Base-by-base conservation (phyloP, 2,797 vertebrate genomes). In the Setipinna tenuifilis region DNA sequence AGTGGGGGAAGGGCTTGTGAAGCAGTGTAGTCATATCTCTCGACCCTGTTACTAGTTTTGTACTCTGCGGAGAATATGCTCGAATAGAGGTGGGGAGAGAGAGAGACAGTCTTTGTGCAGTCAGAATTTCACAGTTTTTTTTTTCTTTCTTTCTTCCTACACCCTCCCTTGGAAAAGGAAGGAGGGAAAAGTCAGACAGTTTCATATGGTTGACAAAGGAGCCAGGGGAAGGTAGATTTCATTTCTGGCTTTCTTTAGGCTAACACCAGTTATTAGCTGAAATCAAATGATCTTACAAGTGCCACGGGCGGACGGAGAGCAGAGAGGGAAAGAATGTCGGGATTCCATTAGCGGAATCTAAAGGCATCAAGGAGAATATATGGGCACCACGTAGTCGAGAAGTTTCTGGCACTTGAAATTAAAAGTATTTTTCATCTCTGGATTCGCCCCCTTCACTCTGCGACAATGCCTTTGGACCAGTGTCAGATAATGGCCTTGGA, bases 281-380 rank as follows among this genome's bases (percentile, higher is more conserved):
- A 95, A 94, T 95, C 93, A 94, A 95, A 94, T 94, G 93, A 94
- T 93, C 92, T 92, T 91, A 91, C 92, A 88, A 87, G 90, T 90
- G 94, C 93, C 92, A 93, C 75, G 86, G 94, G 94, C 93, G 86
- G 82, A 83, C 62, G 82, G 78, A 21, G 86, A 84, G 84, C 86
- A 81, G 81, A 89, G 85, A 84, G 81, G 83, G 81, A 50, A 90
- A 82, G 86, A 88, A 19, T 68, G 58, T 75, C 62, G 88, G 87
- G 92, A 92, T 92, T 91, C 89, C 89, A 93, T 93, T 93, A 92
- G 88, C 89, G 87, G 87, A 88, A 88, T 91, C 86, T 91, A 87
- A 91, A 92, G 88, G 89, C 89, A 92, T 93, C 90, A 87, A 25
- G 5, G 85, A 92, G 89, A 92, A 94, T 91, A 90, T 91, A 95